Percentiles rank a stretch among this genome's conserved stretches.
Conservation (phyloP, 2,113 vertebrate genomes). For the Ictidomys tridecemlineatus region DNA sequence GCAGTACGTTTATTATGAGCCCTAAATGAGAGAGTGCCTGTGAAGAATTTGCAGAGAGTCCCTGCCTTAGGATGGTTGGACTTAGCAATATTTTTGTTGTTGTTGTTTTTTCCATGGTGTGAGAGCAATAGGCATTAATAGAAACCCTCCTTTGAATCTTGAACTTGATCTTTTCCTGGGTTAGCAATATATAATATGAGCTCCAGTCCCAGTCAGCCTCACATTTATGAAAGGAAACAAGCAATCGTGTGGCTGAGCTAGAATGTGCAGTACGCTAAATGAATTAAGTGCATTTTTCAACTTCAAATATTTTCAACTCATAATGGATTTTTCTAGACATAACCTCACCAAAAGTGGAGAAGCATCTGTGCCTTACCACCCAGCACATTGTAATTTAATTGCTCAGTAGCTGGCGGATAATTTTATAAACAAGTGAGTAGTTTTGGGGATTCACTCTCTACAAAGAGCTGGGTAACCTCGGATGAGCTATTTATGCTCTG, state of each 20-base stretch:
- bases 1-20: background rate
- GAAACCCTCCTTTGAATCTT: background rate
- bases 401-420: background rate
- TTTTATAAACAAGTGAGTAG: background rate
- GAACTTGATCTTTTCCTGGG: background rate
- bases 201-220: background rate
- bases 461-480: background rate
- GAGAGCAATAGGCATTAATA: background rate
- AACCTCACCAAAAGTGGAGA: background rate
- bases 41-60: background rate
- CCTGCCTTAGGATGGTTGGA: background rate
- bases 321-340: background rate
- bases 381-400: background rate
- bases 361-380: background rate
- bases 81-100: background rate
- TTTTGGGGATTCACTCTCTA: background rate
- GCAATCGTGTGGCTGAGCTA: background rate
- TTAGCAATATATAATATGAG: background rate
- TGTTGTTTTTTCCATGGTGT: too few relatives aligned
- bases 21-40: background rate
- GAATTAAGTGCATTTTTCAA: background rate
- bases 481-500: background rate
- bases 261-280: background rate
- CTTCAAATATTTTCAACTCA: background rate
- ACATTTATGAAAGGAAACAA: background rate